Base-by-base conservation (phyloP, 2,797 vertebrate species). In the Nyctalus aviator region DNA sequence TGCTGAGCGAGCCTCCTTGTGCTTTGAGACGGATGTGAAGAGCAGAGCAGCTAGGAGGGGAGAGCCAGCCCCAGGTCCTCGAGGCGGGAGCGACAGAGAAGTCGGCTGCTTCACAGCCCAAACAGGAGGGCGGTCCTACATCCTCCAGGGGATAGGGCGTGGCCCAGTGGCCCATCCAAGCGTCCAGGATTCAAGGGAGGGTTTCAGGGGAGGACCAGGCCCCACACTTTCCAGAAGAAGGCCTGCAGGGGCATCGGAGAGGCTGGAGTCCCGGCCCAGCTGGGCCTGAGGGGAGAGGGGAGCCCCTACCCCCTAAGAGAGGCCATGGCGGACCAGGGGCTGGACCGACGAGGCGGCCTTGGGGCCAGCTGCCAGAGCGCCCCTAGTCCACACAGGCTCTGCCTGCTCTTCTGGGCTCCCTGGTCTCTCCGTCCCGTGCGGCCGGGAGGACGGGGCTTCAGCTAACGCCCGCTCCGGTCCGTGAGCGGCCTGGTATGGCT, bases 211-310 rank as follows among this genome's bases (percentile, higher is more conserved):
- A 8, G 20, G 53, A 41, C 75, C 48, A 75, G 62, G n/a, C 62
- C 71, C 73, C 13, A 2, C 3, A 46, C 41, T 92, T 88, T 93
- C 59, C 62, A 81, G 84, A 64, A 72, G 68, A 78, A 90, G 69
- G 85, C 96, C 95, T 77, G 92, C 96, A 91, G 95, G 96, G 94
- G 92, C 84, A 53, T 68, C 84, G 69, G 79, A 79, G 76, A 95
- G 53, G 46, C 73, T 64, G 12, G 93, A 92, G 59, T 88, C 75
- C 78, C 59, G 94, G 73, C 71, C 90, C 85, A 59, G 35, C 50
- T 75, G 83, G 76, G 53, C 96, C 97, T 97, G 95, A 68, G 95
- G 90, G 93, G 78, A 62, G 94, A 96, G 88, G 87, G 88, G 95
- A 95, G 90, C 32, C 73, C 77, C 30, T 17, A 14, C 12, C n/a